Evolutionary conservation across 64 coral and sea anemone genomes (phyloP).

Genomic region (Porites australiensis): DNA sequence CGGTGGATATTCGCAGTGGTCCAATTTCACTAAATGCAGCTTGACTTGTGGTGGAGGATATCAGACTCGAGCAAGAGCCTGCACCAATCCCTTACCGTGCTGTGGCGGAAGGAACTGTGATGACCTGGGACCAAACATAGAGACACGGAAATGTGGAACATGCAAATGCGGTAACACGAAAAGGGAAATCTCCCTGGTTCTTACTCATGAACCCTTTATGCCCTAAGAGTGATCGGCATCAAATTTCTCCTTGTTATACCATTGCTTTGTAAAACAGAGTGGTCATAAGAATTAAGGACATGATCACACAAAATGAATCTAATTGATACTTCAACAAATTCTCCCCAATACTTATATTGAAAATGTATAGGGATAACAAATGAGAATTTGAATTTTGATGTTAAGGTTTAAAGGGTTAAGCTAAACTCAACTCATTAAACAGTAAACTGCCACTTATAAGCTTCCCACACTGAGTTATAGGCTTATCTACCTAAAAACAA

Average conservation of each 20-base stretch:
- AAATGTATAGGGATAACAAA: no score
- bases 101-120: slow-evolving; percentile 29
- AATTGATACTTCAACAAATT: no score
- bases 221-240: no score
- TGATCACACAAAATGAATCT: no score
- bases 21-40: not conserved
- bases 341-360: no score
- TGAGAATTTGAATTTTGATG: no score
- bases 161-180: slow-evolving; percentile 9
- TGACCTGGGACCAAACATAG: not conserved
- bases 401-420: not conserved
- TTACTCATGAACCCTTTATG: not conserved
- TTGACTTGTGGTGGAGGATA: slow-evolving; percentile 20
- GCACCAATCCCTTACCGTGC: slow-evolving; percentile 23
- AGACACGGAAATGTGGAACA: not conserved
- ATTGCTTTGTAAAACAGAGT: no score
- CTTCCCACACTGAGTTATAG: no score
- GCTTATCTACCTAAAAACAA: no score
- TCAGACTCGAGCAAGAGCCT: not conserved
- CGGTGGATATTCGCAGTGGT: slow-evolving; percentile 19
- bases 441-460: no score
- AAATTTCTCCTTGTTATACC: no score
- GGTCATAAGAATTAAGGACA: no score
- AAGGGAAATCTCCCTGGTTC: not conserved
- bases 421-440: not conserved